A percentile compares a stretch with the other conserved stretches of the same genome.
Conservation (phyloP, 2,113 vertebrate species). For the Ramphastos sulfuratus region DNA sequence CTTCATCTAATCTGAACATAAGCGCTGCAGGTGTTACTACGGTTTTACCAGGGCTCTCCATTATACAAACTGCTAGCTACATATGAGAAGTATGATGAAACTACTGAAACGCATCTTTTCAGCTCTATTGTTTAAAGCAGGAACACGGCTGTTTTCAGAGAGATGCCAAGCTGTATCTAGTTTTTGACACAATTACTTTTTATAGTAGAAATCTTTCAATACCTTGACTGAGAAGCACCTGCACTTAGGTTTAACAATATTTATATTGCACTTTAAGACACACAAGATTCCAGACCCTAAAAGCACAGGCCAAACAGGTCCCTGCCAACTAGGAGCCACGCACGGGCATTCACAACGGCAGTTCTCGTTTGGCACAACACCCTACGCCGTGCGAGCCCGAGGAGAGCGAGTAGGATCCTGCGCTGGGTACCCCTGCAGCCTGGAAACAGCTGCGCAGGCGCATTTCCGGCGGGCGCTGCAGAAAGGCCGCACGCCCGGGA, state of each 20-base stretch:
- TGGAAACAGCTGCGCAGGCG: fast-evolving
- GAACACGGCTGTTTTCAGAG: background rate
- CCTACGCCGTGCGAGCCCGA: background rate
- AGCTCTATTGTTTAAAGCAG: background rate
- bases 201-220: fast-evolving
- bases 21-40: background rate
- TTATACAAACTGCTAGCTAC: background rate
- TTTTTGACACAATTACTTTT: background rate
- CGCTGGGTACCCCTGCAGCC: fast-evolving
- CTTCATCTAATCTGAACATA: background rate
- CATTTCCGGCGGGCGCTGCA: background rate
- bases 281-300: fast-evolving
- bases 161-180: background rate
- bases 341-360: fast-evolving
- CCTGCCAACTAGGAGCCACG: fast-evolving
- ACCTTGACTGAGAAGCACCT: background rate
- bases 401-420: fast-evolving
- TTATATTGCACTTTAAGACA: background rate
- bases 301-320: background rate
- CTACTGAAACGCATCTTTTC: background rate
- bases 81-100: background rate
- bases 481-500: background rate
- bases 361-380: fast-evolving
- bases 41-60: background rate
- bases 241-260: fast-evolving